These are phyloP conservation scores for Listronotus bonariensis DNA, from an alignment of 1,140 invertebrate species.

Conservation along the genomic window DNA sequence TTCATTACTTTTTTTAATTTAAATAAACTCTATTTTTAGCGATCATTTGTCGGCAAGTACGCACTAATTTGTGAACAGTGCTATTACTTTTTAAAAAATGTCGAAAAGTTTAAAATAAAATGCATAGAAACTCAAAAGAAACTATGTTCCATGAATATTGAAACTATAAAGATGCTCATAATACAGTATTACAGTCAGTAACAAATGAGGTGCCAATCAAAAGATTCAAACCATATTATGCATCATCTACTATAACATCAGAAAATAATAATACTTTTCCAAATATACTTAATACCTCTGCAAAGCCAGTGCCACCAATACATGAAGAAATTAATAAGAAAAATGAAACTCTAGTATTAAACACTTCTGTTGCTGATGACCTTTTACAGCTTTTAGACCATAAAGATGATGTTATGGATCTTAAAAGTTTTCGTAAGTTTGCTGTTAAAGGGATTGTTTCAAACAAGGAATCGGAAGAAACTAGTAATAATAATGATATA, in stretches of 20 bases:
- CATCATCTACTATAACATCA: not conserved
- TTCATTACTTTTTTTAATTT: not conserved
- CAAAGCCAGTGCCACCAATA: not conserved
- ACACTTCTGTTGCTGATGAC: not conserved
- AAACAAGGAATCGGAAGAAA: not conserved
- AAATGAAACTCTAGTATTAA: not conserved
- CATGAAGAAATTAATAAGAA: not conserved
- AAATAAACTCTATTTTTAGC: not conserved
- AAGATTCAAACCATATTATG: too few relatives aligned
- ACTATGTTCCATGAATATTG: constrained; percentile 3
- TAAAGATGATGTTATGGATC: not conserved
- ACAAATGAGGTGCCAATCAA: not conserved
- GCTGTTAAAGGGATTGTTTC: not conserved
- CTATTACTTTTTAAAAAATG: constrained; percentile 3
- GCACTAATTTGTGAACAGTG: constrained; percentile 7
- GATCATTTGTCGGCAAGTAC: constrained; percentile 1
- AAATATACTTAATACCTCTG: not conserved
- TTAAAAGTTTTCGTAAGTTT: not conserved
- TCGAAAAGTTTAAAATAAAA: constrained; percentile 6
- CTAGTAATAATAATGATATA: too few relatives aligned
- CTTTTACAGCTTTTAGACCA: not conserved
- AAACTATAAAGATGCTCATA: constrained; percentile 1
- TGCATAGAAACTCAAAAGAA: constrained; percentile 13
- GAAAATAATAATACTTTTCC: not conserved
- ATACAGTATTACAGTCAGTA: not conserved